A percentile compares a stretch with the other conserved stretches of the same genome.
Conservation (phyloP, 2,888 invertebrate genomes). For the Morpho helenor region DNA sequence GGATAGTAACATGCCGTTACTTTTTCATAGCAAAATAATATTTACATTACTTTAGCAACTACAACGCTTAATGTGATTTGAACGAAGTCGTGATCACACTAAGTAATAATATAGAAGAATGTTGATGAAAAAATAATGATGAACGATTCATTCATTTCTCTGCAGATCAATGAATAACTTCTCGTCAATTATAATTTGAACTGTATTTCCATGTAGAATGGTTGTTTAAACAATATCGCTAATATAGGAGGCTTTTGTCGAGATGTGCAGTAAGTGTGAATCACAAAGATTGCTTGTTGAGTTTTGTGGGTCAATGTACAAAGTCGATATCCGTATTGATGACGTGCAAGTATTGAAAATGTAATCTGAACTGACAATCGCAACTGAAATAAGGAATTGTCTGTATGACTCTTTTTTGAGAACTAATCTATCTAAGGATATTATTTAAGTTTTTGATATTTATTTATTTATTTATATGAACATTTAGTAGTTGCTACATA, state of each 20-base stretch:
- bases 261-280: constrained; percentile 6
- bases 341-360: not conserved
- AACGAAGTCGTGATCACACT: too few relatives aligned
- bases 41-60: too few relatives aligned
- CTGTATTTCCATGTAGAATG: not conserved
- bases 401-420: too few relatives aligned
- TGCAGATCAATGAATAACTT: not conserved
- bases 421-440: too few relatives aligned
- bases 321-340: constrained; percentile 27
- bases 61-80: too few relatives aligned
- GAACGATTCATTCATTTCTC: not conserved
- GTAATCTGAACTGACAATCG: not conserved
- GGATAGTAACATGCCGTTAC: too few relatives aligned
- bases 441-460: too few relatives aligned
- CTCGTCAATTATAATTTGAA: not conserved
- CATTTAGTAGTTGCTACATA: too few relatives aligned
- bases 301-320: constrained; percentile 46
- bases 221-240: not conserved
- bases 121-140: not conserved
- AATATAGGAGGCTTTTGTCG: not conserved
- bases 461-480: too few relatives aligned
- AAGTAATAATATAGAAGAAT: too few relatives aligned
- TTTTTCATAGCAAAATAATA: too few relatives aligned
- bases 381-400: too few relatives aligned
- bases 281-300: constrained; percentile 32